Conservation (phyloP, 2,888 invertebrate species). For the Stenodema calcarata region DNA sequence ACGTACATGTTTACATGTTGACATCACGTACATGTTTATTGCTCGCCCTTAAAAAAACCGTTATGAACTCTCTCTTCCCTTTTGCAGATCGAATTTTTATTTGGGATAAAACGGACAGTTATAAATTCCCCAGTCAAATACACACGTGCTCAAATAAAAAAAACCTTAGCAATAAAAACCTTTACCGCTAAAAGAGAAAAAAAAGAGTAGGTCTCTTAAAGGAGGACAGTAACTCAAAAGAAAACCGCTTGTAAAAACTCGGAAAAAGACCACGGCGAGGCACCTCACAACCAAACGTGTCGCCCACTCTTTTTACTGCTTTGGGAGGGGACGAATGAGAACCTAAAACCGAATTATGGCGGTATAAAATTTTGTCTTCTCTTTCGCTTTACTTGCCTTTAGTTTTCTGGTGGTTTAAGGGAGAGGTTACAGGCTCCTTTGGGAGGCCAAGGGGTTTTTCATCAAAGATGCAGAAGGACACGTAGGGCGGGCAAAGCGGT, state of each 20-base stretch:
- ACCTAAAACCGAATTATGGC: constrained; percentile 39
- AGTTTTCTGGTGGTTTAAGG: neutral
- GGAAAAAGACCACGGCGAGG: neutral
- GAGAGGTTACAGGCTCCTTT: neutral
- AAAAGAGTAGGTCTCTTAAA: neutral
- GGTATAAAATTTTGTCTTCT: constrained; percentile 26
- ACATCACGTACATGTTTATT: neutral
- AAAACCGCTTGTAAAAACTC: constrained; percentile 31
- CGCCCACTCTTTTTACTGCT: constrained; percentile 20
- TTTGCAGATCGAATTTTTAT: neutral
- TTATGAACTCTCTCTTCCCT: neutral
- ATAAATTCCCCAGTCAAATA: constrained; percentile 29
- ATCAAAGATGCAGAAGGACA: neutral
- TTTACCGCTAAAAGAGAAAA: neutral
- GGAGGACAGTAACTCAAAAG: constrained; percentile 27
- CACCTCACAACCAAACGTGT: neutral
- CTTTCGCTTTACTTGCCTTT: neutral
- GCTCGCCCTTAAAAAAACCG: neutral
- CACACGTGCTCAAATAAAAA: constrained; percentile 37
- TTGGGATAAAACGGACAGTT: neutral
- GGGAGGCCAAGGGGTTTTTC: neutral
- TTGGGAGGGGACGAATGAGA: neutral
- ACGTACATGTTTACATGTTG: neutral
- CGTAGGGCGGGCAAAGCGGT: neutral
- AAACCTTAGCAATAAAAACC: neutral